phyloP scores from a whole-genome alignment of 92 coral and sea anemone species.

The Epizoanthus scotinus region DNA sequence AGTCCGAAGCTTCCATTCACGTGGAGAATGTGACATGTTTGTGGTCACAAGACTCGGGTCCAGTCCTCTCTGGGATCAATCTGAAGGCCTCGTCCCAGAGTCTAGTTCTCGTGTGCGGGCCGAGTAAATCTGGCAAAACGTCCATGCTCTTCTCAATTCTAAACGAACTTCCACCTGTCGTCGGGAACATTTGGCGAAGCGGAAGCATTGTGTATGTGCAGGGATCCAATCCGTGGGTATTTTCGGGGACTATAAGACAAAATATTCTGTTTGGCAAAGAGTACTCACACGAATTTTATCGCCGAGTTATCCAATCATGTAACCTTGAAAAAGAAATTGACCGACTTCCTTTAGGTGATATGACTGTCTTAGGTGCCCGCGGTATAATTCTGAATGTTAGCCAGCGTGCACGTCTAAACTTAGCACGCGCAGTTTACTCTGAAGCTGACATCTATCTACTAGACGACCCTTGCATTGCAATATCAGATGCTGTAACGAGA shows the following conservation, averaged over 20 bases:
- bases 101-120: slow-evolving; percentile 34
- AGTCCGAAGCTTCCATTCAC: neutral
- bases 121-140: slow-evolving; percentile 35
- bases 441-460: slow-evolving; percentile 31
- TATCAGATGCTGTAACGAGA: slow-evolving; percentile 31
- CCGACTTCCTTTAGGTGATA: slow-evolving; percentile 8
- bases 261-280: slow-evolving; percentile 38
- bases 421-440: slow-evolving; percentile 33
- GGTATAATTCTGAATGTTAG: slow-evolving; percentile 12
- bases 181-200: slow-evolving; percentile 20
- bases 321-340: slow-evolving; percentile 27
- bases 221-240: slow-evolving; percentile 34
- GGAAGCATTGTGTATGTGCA: slow-evolving; percentile 17
- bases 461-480: slow-evolving; percentile 33
- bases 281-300: slow-evolving; percentile 6
- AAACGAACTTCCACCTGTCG: slow-evolving; percentile 28
- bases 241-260: slow-evolving; percentile 19
- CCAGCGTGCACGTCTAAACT: slow-evolving; percentile 25
- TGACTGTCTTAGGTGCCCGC: slow-evolving; percentile 6
- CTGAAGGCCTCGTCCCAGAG: slow-evolving; percentile 31
- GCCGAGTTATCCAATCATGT: slow-evolving; percentile 16
- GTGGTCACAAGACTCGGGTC: slow-evolving; percentile 32
- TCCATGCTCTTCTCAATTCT: slow-evolving; percentile 23
- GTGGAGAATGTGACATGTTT: slow-evolving; percentile 25
- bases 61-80: slow-evolving; percentile 25